phyloP scores from a whole-genome alignment of 2,888 invertebrate species.

The Acleris literana region DNA sequence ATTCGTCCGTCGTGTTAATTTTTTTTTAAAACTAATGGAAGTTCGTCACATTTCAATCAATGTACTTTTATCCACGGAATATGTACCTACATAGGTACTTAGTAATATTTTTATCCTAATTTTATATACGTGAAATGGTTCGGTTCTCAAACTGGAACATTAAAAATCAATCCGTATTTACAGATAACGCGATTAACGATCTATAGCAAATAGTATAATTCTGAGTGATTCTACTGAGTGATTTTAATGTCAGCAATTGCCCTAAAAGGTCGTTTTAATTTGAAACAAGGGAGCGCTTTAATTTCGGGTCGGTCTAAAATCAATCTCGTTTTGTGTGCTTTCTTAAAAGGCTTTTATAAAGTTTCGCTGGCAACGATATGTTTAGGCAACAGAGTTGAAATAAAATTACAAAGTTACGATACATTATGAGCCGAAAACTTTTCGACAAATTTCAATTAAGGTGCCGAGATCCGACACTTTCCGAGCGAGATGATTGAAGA shows the following conservation, averaged over 20 bases:
- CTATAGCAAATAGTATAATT: not conserved
- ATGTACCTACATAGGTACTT: no score
- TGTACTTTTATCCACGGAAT: no score
- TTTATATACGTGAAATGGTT: no score
- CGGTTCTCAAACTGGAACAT: no score
- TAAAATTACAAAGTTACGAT: slow-evolving; percentile 28
- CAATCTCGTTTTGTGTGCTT: slow-evolving; percentile 28
- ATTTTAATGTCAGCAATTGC: slow-evolving; percentile 23
- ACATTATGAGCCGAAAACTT: slow-evolving; percentile 13
- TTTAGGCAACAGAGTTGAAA: slow-evolving; percentile 26
- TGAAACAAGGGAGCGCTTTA: slow-evolving; percentile 29
- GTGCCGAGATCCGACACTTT: slow-evolving; percentile 26
- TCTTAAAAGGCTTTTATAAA: slow-evolving; percentile 31
- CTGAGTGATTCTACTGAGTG: slow-evolving; percentile 19
- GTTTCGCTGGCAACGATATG: slow-evolving; percentile 24
- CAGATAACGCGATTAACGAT: no score
- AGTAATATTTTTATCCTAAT: no score
- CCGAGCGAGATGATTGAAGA: slow-evolving; percentile 22
- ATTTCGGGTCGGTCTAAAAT: slow-evolving; percentile 26
- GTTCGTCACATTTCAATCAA: no score
- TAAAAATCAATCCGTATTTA: no score
- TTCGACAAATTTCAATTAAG: slow-evolving; percentile 28
- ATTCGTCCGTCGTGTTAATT: no score
- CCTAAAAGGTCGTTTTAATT: slow-evolving; percentile 20
- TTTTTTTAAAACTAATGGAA: no score